A percentile compares a stretch with the other conserved stretches of the same genome.
phyloP scores from a whole-genome alignment of 2,113 vertebrate species.

The Mugil cephalus region DNA sequence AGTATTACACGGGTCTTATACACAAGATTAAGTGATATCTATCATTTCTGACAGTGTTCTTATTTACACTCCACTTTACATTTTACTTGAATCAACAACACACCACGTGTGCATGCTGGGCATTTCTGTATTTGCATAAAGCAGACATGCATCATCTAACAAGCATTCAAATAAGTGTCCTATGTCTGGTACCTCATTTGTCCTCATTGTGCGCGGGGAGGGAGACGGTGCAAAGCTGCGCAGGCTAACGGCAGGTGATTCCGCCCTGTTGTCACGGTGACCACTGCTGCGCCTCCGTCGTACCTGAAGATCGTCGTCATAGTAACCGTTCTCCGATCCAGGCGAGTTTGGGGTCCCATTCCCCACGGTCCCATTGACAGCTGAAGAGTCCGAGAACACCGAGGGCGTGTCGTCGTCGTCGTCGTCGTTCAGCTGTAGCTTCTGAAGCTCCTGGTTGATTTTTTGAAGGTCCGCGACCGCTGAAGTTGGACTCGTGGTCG shows the following conservation, averaged over 20 bases:
- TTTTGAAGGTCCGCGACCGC: slow-evolving; percentile 93
- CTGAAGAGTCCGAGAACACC: slow-evolving; percentile 87
- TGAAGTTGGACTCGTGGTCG: slow-evolving; percentile 67
- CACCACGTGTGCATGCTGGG: background rate
- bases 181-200: slow-evolving; percentile 70
- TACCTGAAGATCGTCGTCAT: slow-evolving; percentile 82
- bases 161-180: background rate
- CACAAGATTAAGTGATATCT: background rate
- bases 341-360: slow-evolving; percentile 60
- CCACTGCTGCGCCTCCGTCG: slow-evolving; percentile 71
- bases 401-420: slow-evolving; percentile 78
- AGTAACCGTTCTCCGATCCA: slow-evolving; percentile 79
- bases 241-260: slow-evolving; percentile 69
- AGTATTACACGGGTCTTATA: background rate
- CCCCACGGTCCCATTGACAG: slow-evolving; percentile 71
- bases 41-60: background rate
- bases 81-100: background rate
- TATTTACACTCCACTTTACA: background rate
- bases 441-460: slow-evolving; percentile 95
- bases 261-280: slow-evolving; percentile 69
- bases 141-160: too few species aligned
- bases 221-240: slow-evolving; percentile 73
- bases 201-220: slow-evolving; percentile 70
- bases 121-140: background rate
- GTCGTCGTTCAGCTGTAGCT: slow-evolving; percentile 91